Evolutionary conservation across 2,797 vertebrate species (phyloP).

Genomic region (Anabas testudineus): DNA sequence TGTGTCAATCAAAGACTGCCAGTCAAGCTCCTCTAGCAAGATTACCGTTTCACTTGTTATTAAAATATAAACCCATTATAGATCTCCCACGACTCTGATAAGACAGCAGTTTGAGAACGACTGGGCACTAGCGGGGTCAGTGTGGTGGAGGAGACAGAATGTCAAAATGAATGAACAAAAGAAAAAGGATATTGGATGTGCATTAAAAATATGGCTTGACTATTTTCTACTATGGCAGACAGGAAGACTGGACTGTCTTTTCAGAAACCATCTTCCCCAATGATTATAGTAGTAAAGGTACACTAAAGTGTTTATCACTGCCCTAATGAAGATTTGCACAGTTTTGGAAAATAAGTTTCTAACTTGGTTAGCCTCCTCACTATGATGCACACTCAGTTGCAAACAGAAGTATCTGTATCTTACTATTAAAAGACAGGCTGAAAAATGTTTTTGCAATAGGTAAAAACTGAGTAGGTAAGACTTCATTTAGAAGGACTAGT

Average conservation of each 20-base stretch:
- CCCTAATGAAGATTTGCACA: conserved; percentile 4
- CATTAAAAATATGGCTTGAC: conserved; percentile 42
- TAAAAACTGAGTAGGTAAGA: conserved; percentile 42
- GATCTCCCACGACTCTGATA: conserved; percentile 47
- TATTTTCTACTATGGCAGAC: conserved; percentile 53
- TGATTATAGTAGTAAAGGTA: conserved; percentile 25
- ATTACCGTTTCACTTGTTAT: conserved; percentile 49
- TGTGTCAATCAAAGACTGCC: conserved; percentile 70
- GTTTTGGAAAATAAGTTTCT: conserved; percentile 12
- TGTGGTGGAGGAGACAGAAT: conserved; percentile 26
- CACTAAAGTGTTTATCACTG: conserved; percentile 11
- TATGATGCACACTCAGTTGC: not conserved
- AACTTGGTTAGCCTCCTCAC: conserved; percentile 10
- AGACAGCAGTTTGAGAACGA: conserved; percentile 47
- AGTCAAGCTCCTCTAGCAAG: conserved; percentile 43
- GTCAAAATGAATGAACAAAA: conserved; percentile 55
- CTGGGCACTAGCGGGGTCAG: conserved; percentile 38
- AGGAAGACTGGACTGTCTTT: conserved; percentile 38
- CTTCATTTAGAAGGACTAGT: conserved; percentile 40
- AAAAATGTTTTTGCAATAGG: conserved; percentile 17
- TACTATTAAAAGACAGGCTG: conserved; percentile 13
- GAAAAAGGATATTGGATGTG: conserved; percentile 40
- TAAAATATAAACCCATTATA: conserved; percentile 57
- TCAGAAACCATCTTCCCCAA: conserved; percentile 33
- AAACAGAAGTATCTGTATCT: not conserved